A percentile compares a stretch with the other conserved stretches of the same genome.
Conservation (phyloP, 2,113 vertebrate genomes). For the Psephotus haematonotus region DNA sequence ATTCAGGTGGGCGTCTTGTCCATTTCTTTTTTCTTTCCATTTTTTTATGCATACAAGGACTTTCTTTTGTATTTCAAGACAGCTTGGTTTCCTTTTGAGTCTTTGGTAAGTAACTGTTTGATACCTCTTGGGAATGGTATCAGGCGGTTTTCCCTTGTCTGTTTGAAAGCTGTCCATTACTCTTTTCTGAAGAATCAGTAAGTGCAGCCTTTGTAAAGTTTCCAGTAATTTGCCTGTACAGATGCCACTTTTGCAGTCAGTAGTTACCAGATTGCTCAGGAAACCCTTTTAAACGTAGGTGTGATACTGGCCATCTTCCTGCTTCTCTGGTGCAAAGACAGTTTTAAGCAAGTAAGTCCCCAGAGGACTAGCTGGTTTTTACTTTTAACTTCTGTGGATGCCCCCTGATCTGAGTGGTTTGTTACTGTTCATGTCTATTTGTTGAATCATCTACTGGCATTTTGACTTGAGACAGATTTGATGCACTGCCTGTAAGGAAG, state of each 20-base stretch:
- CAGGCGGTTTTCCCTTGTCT: not conserved
- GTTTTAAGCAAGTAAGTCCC: not conserved
- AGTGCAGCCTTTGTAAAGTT: not conserved
- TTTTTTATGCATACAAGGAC: not conserved
- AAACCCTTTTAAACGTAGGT: not conserved
- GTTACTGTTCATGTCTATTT: not conserved
- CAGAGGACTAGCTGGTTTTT: not conserved
- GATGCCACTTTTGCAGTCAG: not conserved
- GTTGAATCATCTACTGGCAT: not conserved
- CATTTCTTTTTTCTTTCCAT: not conserved
- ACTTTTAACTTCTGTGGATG: not conserved
- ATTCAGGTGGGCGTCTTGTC: not conserved
- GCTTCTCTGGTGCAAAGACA: not conserved
- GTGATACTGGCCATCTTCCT: not conserved
- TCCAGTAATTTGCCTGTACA: not conserved
- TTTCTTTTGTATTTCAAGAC: not conserved
- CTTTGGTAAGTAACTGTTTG: not conserved
- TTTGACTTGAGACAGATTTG: not conserved
- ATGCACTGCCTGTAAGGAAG: not conserved
- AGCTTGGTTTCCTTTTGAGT: not conserved
- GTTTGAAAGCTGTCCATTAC: not conserved
- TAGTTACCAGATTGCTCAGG: not conserved
- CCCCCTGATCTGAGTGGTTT: not conserved
- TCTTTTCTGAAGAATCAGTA: not conserved
- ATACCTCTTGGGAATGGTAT: not conserved